Evolutionary conservation across 1,140 invertebrate species (phyloP).

Genomic region (Sarcophaga peregrina): DNA sequence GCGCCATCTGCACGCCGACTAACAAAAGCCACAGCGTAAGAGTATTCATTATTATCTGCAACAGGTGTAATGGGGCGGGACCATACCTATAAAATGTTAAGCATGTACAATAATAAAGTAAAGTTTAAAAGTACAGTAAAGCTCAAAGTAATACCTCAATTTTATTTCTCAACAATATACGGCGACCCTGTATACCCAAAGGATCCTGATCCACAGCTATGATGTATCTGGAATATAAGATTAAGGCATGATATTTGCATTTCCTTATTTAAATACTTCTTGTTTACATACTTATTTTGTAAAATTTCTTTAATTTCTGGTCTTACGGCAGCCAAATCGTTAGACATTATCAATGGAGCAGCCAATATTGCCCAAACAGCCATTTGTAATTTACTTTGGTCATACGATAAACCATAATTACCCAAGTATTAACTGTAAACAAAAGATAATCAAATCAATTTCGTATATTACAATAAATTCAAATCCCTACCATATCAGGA

Average conservation of each 20-base stretch:
- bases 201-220: constrained; percentile 89
- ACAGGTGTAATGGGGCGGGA: constrained; percentile 84
- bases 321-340: constrained; percentile 80
- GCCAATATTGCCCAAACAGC: constrained; percentile 91
- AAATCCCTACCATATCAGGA: constrained; percentile 78
- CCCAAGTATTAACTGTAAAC: constrained; percentile 71
- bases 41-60: constrained; percentile 76
- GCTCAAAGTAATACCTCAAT: constrained; percentile 73
- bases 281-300: constrained; percentile 70
- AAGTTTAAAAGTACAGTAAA: neutral
- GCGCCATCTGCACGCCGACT: constrained; percentile 80
- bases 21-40: constrained; percentile 88
- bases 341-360: constrained; percentile 89
- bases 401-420: constrained; percentile 85
- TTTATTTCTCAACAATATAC: constrained; percentile 77
- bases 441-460: neutral
- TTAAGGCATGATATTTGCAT: neutral
- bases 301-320: constrained; percentile 81
- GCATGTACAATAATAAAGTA: neutral
- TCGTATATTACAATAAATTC: neutral
- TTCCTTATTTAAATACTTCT: neutral
- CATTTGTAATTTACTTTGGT: constrained; percentile 89
- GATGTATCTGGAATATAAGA: constrained; percentile 70
- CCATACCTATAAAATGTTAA: constrained; percentile 78
- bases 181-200: constrained; percentile 72